Conservation (phyloP, 2,113 vertebrate species). For the Nothoprocta perdicaria region DNA sequence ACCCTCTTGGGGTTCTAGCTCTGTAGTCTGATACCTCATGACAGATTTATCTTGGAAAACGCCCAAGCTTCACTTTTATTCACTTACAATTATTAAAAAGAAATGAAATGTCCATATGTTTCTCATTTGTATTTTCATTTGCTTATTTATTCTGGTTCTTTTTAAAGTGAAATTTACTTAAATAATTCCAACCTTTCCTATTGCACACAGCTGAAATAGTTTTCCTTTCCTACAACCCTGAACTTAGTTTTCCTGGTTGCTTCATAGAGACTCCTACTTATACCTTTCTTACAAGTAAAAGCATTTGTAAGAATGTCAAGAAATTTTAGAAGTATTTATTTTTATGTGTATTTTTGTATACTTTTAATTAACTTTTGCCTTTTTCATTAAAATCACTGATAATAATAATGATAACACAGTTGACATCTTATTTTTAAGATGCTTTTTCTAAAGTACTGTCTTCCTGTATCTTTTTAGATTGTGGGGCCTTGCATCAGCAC, state of each 20-base stretch:
- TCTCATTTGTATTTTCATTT: background rate
- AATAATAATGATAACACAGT: background rate
- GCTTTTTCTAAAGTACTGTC: background rate
- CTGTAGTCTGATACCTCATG: background rate
- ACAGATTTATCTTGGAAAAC: background rate
- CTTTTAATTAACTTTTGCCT: background rate
- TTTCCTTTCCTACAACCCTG: background rate
- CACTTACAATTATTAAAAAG: background rate
- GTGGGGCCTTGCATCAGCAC: background rate
- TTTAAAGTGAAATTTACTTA: background rate
- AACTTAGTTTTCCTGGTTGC: background rate
- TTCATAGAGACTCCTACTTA: rapidly evolving
- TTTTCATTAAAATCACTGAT: background rate
- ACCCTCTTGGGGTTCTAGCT: background rate
- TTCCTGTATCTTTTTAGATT: background rate
- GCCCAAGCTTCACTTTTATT: background rate
- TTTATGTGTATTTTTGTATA: background rate
- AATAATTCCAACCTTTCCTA: background rate
- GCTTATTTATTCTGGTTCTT: background rate
- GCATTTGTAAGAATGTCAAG: background rate
- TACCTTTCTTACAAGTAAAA: background rate
- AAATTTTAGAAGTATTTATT: background rate
- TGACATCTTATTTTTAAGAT: background rate
- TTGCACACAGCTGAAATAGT: background rate
- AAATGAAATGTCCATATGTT: background rate